Conservation (phyloP, 2,113 vertebrate species). For the Trematocara nigrifrons region DNA sequence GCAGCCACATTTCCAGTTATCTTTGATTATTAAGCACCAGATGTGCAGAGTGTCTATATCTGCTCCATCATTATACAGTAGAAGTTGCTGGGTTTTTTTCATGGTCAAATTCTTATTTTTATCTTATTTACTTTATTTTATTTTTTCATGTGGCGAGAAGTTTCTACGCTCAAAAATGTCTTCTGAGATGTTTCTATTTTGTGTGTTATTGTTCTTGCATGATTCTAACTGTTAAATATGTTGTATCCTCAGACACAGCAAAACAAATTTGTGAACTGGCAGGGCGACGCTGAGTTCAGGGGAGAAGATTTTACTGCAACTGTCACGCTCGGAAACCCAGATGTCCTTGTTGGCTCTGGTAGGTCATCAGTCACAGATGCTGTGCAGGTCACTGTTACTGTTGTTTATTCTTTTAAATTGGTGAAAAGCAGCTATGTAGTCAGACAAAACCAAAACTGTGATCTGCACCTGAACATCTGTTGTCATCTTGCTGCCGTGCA, state of each 20-base stretch:
- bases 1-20: neutral
- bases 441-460: neutral
- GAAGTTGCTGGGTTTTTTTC: neutral
- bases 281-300: constrained; percentile 80
- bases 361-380: neutral
- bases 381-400: neutral
- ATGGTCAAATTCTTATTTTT: neutral
- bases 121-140: fast-evolving
- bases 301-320: constrained; percentile 83
- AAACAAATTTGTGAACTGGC: constrained; percentile 88
- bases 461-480: fast-evolving
- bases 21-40: neutral
- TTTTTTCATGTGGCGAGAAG: neutral
- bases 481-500: neutral
- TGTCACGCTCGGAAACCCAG: constrained; percentile 83
- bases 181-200: neutral
- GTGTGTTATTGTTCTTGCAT: neutral
- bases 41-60: neutral
- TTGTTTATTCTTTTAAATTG: neutral
- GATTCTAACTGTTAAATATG: neutral
- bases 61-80: neutral
- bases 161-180: neutral
- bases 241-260: constrained; percentile 77
- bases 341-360: constrained; percentile 83
- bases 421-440: neutral